Percentiles rank a stretch among this genome's conserved stretches.
phyloP scores from a whole-genome alignment of 2,888 invertebrate species.

The Dexiosoma caninum region DNA sequence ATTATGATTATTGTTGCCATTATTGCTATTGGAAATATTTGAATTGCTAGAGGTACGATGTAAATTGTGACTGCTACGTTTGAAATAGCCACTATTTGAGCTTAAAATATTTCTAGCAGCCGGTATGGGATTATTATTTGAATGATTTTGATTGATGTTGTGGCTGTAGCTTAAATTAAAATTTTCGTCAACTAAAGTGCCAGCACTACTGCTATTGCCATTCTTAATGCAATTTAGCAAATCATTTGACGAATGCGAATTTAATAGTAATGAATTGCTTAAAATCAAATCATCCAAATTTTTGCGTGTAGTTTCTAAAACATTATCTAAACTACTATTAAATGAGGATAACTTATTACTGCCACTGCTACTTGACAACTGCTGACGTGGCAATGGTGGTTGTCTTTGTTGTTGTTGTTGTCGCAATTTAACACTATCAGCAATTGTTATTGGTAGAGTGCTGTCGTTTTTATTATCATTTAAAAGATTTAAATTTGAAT shows the following conservation, averaged over 20 bases:
- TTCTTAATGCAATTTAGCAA: conserved; percentile 67
- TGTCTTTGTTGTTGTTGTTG: conserved; percentile 14
- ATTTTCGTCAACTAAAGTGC: conserved; percentile 69
- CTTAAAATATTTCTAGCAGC: conserved; percentile 65
- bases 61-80: conserved; percentile 58
- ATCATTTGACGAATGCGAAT: conserved; percentile 67
- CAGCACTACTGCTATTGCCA: conserved; percentile 69
- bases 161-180: conserved; percentile 47
- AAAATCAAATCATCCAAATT: conserved; percentile 61
- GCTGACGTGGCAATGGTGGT: conserved; percentile 25
- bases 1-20: conserved; percentile 39
- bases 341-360: conserved; percentile 55
- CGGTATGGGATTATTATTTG: conserved; percentile 64
- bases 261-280: conserved; percentile 57
- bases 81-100: conserved; percentile 53
- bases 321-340: conserved; percentile 60
- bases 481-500: conserved; percentile 76
- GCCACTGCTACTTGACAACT: conserved; percentile 34
- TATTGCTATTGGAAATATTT: conserved; percentile 59
- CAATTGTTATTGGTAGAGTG: conserved; percentile 24
- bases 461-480: conserved; percentile 65
- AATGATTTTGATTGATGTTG: conserved; percentile 25
- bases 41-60: conserved; percentile 50
- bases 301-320: conserved; percentile 56
- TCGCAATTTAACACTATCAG: conserved; percentile 23